phyloP scores from a whole-genome alignment of 2,113 vertebrate genomes.

The Taurulus bubalis region DNA sequence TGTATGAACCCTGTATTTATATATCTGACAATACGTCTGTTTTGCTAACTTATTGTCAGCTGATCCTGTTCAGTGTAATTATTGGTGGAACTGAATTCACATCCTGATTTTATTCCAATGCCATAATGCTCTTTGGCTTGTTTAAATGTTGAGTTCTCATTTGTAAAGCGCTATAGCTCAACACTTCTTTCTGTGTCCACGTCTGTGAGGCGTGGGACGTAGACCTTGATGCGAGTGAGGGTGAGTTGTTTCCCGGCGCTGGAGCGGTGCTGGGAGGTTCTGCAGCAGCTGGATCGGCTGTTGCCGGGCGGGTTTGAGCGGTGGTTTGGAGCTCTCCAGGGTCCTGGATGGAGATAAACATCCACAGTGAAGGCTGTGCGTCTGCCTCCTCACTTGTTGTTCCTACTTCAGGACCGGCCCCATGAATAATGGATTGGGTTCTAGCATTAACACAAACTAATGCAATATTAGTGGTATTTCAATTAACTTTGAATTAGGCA shows the following conservation, averaged over 20 bases:
- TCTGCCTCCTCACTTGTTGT: not conserved
- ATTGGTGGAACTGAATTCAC: not conserved
- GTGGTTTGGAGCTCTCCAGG: not conserved
- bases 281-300: no score
- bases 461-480: slow-evolving; percentile 70
- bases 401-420: not conserved
- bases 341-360: not conserved
- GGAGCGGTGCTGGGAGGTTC: not conserved
- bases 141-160: not conserved
- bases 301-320: not conserved
- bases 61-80: no score
- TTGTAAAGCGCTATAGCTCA: no score
- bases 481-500: slow-evolving; percentile 76
- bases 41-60: no score
- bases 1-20: no score
- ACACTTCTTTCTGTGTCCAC: no score
- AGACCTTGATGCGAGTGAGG: no score
- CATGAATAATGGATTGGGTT: slow-evolving; percentile 51
- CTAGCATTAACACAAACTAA: slow-evolving; percentile 61
- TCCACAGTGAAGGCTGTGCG: not conserved
- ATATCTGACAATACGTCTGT: no score
- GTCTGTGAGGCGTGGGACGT: no score
- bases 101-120: not conserved
- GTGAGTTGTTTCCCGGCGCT: not conserved
- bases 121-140: not conserved